Evolutionary conservation across 2,113 vertebrate genomes (phyloP).

Genomic region (Acrocephalus kingi): DNA sequence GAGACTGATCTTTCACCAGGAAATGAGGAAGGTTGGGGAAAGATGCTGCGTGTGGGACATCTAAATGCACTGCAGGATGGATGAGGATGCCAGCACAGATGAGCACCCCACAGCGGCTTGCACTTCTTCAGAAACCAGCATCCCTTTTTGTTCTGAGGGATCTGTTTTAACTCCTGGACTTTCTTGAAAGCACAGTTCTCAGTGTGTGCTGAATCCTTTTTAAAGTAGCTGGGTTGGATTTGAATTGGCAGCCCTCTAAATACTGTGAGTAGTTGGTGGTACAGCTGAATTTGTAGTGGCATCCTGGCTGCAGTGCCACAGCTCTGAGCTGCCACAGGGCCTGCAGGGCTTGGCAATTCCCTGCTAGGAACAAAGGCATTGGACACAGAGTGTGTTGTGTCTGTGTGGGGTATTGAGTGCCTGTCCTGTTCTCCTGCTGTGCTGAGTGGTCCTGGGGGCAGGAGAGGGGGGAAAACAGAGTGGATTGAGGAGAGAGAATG

Average conservation of each 20-base stretch:
- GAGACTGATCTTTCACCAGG: background rate
- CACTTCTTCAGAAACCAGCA: background rate
- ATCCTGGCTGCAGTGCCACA: background rate
- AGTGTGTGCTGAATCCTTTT: background rate
- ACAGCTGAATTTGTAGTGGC: background rate
- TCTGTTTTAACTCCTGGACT: background rate
- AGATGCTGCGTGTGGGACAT: background rate
- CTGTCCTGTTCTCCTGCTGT: background rate
- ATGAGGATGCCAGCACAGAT: background rate
- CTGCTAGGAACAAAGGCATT: rapidly evolving
- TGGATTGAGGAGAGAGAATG: background rate
- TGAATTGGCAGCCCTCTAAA: background rate
- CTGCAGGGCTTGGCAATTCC: background rate
- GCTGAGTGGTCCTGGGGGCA: background rate
- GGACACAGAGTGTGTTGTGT: rapidly evolving
- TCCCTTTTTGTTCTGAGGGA: background rate
- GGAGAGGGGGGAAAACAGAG: background rate
- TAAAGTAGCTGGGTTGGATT: background rate
- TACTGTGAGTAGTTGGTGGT: background rate
- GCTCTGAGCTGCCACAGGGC: background rate
- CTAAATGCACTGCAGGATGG: background rate
- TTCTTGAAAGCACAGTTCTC: background rate
- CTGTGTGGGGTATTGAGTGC: rapidly evolving
- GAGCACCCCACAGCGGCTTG: background rate
- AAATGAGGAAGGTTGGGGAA: background rate